Evolutionary conservation across 1,140 invertebrate genomes (phyloP).

Genomic region (Coelopa frigida): DNA sequence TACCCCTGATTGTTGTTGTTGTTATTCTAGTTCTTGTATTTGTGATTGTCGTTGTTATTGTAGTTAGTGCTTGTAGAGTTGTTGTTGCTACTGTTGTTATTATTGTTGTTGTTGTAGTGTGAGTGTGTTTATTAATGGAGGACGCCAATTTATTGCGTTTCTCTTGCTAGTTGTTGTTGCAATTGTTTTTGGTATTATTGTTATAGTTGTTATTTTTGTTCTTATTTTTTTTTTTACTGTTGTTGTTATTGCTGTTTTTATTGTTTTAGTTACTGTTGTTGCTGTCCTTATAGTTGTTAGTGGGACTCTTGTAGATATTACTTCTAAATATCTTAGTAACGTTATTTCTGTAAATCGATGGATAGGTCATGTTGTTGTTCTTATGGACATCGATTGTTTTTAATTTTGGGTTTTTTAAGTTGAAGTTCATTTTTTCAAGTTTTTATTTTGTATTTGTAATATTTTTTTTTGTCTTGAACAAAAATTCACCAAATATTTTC

Average conservation of each 20-base stretch:
- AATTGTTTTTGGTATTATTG: constrained; percentile 1
- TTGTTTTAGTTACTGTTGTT: too few relatives aligned
- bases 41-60: background rate
- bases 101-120: constrained; percentile 3
- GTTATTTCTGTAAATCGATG: too few relatives aligned
- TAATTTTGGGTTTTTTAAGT: too few relatives aligned
- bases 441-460: too few relatives aligned
- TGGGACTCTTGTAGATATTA: too few relatives aligned
- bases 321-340: too few relatives aligned
- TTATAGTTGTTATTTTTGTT: constrained; percentile 15
- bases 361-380: too few relatives aligned
- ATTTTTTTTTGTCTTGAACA: too few relatives aligned
- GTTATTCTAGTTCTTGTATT: background rate
- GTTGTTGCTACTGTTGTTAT: constrained; percentile 1
- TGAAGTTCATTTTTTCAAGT: too few relatives aligned
- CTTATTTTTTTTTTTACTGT: constrained; percentile 11
- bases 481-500: too few relatives aligned
- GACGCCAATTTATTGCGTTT: constrained; percentile 38
- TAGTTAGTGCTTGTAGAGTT: background rate
- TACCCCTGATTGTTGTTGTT: background rate
- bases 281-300: too few relatives aligned
- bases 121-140: constrained; percentile 27
- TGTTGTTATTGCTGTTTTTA: constrained; percentile 15
- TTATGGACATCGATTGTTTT: too few relatives aligned
- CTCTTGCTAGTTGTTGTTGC: constrained; percentile 1